Evolutionary conservation across 1,140 invertebrate species (phyloP).

Genomic region (Propsilocerus akamusi): DNA sequence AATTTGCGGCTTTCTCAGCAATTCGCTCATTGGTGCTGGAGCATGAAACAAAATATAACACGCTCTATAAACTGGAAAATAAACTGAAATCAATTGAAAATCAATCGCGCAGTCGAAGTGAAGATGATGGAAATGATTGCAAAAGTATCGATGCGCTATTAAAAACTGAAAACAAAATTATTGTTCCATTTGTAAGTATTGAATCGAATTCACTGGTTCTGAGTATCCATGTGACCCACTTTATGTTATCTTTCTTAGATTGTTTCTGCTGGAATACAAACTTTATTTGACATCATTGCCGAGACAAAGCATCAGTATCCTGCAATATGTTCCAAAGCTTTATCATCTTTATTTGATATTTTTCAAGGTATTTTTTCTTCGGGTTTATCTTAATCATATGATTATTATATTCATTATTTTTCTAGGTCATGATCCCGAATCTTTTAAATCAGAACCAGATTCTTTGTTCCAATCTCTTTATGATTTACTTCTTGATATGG

Average conservation of each 20-base stretch:
- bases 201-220: too few relatives aligned
- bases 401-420: constrained; percentile 23
- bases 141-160: constrained; percentile 13
- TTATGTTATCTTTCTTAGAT: constrained; percentile 33
- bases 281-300: constrained; percentile 78
- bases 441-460: constrained; percentile 38
- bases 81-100: neutral
- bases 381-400: constrained; percentile 8
- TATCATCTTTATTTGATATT: constrained; percentile 74
- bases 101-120: constrained; percentile 3
- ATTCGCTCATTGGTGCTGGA: constrained; percentile 21
- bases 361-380: constrained; percentile 52
- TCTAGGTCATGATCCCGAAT: constrained; percentile 25
- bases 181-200: constrained; percentile 12
- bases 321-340: constrained; percentile 64
- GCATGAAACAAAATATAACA: constrained; percentile 19
- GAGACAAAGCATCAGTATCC: constrained; percentile 69
- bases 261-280: constrained; percentile 75
- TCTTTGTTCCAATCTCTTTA: constrained; percentile 65
- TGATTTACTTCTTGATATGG: constrained; percentile 56
- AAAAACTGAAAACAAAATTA: constrained; percentile 17
- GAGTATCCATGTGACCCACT: neutral
- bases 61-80: constrained; percentile 12
- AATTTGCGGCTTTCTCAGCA: constrained; percentile 22
- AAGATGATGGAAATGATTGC: constrained; percentile 4